Base-by-base conservation (phyloP, 1,140 invertebrate genomes). In the Magallana angulata region DNA sequence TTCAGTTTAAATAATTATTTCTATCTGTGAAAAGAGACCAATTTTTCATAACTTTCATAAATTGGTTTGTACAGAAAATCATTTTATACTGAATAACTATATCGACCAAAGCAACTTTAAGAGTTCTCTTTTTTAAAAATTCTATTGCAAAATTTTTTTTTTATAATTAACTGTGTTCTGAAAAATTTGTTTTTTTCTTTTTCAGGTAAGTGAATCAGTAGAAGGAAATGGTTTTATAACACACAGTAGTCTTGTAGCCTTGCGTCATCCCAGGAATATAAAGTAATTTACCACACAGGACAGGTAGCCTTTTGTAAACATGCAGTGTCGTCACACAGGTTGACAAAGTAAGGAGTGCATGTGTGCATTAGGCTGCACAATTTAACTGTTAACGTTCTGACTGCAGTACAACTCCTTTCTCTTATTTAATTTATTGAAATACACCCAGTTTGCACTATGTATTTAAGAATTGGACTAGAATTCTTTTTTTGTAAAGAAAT, bases 401-500 rank as follows among this genome's bases (percentile, higher is more conserved):
- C 36, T 48, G 2, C 36, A 48, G 36, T 48, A 5, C 36, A 48
- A 48, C 36, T 48, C 36, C 36, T 48, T 48, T 48, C 36, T 48
- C 36, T 48, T 48, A 48, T 48, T 48, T 48, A 48, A 48, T 48
- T 48, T 48, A 48, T 48, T 48, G 36, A 48, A 48, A 48, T 48
- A 48, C 36, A 48, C 36, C 3, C 36, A 30, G 24, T 76, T 18
- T 76, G 68, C 36, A 48, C 36, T 36, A 12, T 12, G 68, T 71
- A 24, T 71, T n/a, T 24, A 71, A 71, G 18, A 76, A 36, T 30
- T 76, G 68, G 68, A 76, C 68, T 76, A 76, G 14, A 76, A 30
- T 76, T 76, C 24, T 36, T 76, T 76, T 24, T 48, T 30, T 76
- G 36, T 76, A 76, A 76, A 76, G 68, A 36, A 76, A 76, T 76